These are phyloP conservation scores for Phthorimaea operculella DNA, from an alignment of 1,140 invertebrate genomes.

Conservation along the genomic window DNA sequence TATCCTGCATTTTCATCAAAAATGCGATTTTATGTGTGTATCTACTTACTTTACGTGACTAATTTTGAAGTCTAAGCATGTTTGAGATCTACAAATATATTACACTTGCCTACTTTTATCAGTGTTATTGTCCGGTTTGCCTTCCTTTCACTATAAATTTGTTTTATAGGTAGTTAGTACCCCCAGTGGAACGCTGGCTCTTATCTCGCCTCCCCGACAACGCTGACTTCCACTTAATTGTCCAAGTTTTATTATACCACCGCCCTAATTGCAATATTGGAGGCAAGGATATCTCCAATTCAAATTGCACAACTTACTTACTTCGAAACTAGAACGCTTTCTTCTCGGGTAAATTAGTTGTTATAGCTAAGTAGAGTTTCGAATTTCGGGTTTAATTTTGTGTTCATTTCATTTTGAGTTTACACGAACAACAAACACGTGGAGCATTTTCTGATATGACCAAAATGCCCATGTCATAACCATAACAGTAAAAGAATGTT, in stretches of 20 bases:
- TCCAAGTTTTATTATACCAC: constrained; percentile 60
- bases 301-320: neutral
- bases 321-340: neutral
- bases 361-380: neutral
- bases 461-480: neutral
- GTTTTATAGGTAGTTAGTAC: neutral
- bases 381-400: neutral
- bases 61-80: no score
- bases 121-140: no score
- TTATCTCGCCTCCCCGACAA: constrained; percentile 49
- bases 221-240: constrained; percentile 60
- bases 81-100: no score
- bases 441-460: no score
- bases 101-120: no score
- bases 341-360: neutral
- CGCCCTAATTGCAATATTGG: constrained; percentile 40
- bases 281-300: constrained; percentile 16
- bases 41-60: no score
- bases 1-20: no score
- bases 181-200: constrained; percentile 39
- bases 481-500: neutral
- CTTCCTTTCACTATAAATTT: no score
- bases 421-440: no score
- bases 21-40: no score
- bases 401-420: no score